Evolutionary conservation across 2,113 vertebrate species (phyloP).

Genomic region (Andinoacara biseriatus): DNA sequence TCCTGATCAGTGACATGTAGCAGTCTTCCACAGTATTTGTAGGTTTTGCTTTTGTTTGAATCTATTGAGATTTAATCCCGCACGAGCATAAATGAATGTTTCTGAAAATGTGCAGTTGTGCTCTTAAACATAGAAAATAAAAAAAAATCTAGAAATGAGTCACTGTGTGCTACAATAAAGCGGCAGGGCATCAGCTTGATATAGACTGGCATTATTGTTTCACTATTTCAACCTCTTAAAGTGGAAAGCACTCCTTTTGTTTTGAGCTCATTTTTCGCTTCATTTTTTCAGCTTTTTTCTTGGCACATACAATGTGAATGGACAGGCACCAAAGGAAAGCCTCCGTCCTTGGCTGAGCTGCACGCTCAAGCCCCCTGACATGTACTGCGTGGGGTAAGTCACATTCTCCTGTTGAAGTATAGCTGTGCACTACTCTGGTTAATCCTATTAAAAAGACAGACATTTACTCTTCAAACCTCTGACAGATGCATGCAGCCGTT

Average conservation of each 20-base stretch:
- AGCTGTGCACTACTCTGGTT: neutral
- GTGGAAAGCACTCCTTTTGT: neutral
- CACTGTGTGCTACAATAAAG: neutral
- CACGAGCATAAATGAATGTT: too few species aligned
- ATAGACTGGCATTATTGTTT: neutral
- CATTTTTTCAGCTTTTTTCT: conserved; percentile 87
- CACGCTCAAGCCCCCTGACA: conserved; percentile 85
- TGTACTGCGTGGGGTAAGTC: conserved; percentile 95
- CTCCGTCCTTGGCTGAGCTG: conserved; percentile 89
- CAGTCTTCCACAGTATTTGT: neutral
- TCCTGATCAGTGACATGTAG: neutral
- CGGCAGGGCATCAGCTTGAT: neutral
- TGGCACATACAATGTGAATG: conserved; percentile 96
- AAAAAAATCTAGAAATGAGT: neutral
- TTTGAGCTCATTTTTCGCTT: neutral
- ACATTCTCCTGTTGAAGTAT: neutral
- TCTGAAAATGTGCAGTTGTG: neutral
- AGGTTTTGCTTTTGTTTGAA: neutral
- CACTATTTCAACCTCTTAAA: neutral
- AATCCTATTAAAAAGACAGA: conserved; percentile 39
- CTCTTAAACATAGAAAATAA: neutral
- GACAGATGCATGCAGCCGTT: conserved; percentile 21
- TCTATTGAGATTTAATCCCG: too few species aligned
- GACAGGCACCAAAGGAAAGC: conserved; percentile 89
- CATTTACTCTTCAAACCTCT: conserved; percentile 14